Conservation (phyloP, 1,140 invertebrate species). For the Mycetomoellerius zeteki region DNA sequence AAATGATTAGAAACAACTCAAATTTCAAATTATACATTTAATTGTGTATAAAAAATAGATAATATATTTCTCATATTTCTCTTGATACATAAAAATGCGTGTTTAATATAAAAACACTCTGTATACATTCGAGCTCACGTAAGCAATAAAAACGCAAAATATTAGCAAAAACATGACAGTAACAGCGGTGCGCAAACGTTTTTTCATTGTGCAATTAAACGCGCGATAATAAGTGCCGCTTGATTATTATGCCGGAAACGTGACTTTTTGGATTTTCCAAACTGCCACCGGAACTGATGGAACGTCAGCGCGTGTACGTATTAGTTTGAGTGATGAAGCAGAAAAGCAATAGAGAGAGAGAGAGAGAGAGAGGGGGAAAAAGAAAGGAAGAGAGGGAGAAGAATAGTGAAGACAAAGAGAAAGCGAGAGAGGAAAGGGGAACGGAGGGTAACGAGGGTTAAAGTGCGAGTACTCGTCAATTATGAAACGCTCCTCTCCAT, state of each 20-base stretch:
- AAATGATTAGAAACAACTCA: no score
- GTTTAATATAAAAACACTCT: not conserved
- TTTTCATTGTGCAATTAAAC: slow-evolving; percentile 70
- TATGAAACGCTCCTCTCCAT: slow-evolving; percentile 75
- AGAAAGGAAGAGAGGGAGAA: not conserved
- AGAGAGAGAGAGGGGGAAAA: not conserved
- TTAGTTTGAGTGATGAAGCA: slow-evolving; percentile 51
- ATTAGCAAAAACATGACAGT: not conserved
- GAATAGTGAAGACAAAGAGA: not conserved
- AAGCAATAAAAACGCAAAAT: not conserved
- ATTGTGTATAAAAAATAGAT: not conserved
- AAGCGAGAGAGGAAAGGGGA: not conserved
- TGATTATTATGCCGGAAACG: slow-evolving; percentile 72
- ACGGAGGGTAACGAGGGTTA: slow-evolving; percentile 71
- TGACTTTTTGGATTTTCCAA: slow-evolving; percentile 77
- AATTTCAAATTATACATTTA: no score
- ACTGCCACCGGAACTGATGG: slow-evolving; percentile 26
- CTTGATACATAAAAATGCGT: no score
- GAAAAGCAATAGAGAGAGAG: slow-evolving; percentile 7
- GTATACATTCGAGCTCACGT: not conserved
- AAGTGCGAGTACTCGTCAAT: slow-evolving; percentile 78
- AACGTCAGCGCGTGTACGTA: slow-evolving; percentile 32
- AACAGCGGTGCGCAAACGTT: slow-evolving; percentile 21
- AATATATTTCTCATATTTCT: not conserved
- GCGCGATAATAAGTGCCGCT: slow-evolving; percentile 66